These are phyloP conservation scores for Botia kubotai DNA, from an alignment of 2,797 vertebrate genomes.

Conservation along the genomic window DNA sequence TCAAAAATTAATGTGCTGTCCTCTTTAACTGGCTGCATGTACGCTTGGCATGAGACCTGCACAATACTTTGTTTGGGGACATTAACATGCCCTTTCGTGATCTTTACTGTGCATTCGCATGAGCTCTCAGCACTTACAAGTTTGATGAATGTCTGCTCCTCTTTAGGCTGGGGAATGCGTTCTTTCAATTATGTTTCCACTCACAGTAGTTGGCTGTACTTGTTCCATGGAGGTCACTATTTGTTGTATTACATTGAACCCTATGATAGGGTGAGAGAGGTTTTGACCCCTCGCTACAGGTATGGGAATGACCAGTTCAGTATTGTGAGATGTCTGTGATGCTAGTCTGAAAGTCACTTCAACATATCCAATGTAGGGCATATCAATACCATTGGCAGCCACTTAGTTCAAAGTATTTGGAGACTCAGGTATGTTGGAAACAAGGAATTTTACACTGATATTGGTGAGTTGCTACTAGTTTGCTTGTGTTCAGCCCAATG, in stretches of 20 bases:
- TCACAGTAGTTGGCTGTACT: not conserved
- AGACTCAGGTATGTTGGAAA: not conserved
- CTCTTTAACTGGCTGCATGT: constrained; percentile 8
- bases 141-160: not conserved
- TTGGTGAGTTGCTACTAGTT: too few relatives aligned
- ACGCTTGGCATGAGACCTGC: not conserved
- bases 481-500: too few relatives aligned
- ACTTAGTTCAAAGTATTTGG: constrained; percentile 12
- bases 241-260: too few relatives aligned
- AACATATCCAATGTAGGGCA: constrained; percentile 35
- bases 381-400: constrained; percentile 33
- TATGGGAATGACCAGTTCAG: constrained; percentile 36
- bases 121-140: not conserved
- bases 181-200: not conserved
- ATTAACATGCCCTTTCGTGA: not conserved
- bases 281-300: not conserved
- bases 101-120: constrained; percentile 13
- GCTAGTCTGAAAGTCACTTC: constrained; percentile 40
- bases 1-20: constrained; percentile 19
- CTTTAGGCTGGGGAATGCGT: not conserved
- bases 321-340: not conserved
- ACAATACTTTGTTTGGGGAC: not conserved
- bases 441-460: too few relatives aligned
- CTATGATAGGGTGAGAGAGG: too few relatives aligned
- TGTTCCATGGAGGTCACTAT: too few relatives aligned